Percentiles rank a stretch among this genome's conserved stretches.
Evolutionary conservation across 53 echinoderm and acorn worm genomes (phyloP).

Genomic region (Glandiceps talaboti): DNA sequence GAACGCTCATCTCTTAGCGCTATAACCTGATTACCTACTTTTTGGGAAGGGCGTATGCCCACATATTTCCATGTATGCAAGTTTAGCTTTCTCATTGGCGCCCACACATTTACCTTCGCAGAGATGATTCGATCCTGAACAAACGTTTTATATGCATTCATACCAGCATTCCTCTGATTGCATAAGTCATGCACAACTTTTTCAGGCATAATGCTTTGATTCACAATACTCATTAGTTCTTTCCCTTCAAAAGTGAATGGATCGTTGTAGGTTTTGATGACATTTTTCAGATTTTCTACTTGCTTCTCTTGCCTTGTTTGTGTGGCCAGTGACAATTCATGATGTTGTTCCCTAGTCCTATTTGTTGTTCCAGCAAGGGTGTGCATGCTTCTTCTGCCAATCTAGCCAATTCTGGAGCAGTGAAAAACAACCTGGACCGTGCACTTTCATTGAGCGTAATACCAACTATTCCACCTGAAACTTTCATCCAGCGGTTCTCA

Average conservation of each 20-base stretch:
- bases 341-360: not conserved
- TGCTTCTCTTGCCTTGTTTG: conserved; percentile 4
- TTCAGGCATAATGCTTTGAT: conserved; percentile 7
- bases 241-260: conserved; percentile 13
- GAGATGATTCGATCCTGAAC: conserved; percentile 6
- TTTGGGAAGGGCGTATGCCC: not conserved
- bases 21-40: not conserved
- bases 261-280: not conserved
- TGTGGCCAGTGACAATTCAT: conserved; percentile 4
- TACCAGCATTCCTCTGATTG: conserved; percentile 10
- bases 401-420: conserved; percentile 5
- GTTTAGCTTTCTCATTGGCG: conserved; percentile 19
- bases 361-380: conserved; percentile 6
- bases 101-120: conserved; percentile 5
- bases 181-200: not conserved
- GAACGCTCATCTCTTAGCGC: conserved; percentile 12
- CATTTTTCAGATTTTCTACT: not conserved
- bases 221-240: conserved; percentile 6
- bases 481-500: conserved; percentile 26
- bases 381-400: conserved; percentile 5
- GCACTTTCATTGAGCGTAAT: conserved; percentile 13
- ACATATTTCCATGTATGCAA: conserved; percentile 15
- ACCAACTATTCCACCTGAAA: conserved; percentile 20
- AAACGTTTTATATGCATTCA: conserved; percentile 2
- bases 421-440: conserved; percentile 8